Evolutionary conservation across 37 sponge, comb jelly and placozoan species (phyloP).

Genomic region (Mnemiopsis leidyi): DNA sequence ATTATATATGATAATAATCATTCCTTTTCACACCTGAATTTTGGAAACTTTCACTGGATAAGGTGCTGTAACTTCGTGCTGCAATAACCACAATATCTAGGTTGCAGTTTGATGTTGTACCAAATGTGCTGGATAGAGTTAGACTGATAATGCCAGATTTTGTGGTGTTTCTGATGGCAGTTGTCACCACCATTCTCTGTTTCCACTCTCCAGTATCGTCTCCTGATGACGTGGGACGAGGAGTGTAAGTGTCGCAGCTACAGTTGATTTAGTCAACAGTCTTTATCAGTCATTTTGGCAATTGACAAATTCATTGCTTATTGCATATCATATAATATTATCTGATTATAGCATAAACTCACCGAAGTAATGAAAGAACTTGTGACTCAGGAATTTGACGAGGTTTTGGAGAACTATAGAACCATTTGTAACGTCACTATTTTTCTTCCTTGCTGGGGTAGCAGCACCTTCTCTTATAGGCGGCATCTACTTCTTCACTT

Average conservation of each 20-base stretch:
- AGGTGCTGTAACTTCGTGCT: no score
- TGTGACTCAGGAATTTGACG: not conserved
- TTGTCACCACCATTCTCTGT: conserved; percentile 19
- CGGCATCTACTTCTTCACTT: conserved; percentile 13
- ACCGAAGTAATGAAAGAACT: no score
- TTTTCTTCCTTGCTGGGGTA: not conserved
- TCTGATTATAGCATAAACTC: not conserved
- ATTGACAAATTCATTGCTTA: no score
- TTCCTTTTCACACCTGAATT: no score
- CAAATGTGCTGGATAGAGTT: conserved; percentile 52
- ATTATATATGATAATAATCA: no score
- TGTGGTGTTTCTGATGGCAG: conserved; percentile 23
- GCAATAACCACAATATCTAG: no score
- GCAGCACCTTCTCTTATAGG: not conserved
- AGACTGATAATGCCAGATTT: conserved; percentile 34
- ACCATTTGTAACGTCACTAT: conserved; percentile 14
- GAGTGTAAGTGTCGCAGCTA: not conserved
- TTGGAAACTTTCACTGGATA: no score
- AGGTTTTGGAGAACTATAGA: conserved; percentile 16
- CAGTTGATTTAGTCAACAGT: no score
- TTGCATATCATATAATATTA: no score
- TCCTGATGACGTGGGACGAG: not conserved
- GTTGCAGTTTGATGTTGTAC: not conserved
- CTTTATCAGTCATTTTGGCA: no score
- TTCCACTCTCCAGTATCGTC: not conserved